Evolutionary conservation across 2,113 vertebrate species (phyloP), one percentile per base, ranked within the genome.

Genomic region (Charina bottae): DNA sequence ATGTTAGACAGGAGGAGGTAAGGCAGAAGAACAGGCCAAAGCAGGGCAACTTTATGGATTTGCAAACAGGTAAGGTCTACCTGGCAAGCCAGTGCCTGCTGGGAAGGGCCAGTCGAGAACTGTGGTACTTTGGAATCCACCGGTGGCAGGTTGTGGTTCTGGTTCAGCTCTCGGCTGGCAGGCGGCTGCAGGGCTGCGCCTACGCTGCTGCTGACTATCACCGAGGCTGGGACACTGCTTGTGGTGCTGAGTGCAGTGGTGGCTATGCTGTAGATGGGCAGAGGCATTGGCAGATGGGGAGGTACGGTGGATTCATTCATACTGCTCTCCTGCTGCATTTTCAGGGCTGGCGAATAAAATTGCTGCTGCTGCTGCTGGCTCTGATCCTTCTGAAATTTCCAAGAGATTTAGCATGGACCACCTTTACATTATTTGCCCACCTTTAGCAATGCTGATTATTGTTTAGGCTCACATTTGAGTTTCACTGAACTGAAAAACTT

Each of bases 161-260:
- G 96, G 96, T 96, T 96, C 97, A 96, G 97, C 33, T 92, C 92
- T 17, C 91, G 88, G 88, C 15, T 49, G 90, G 93, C 13, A 96
- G 96, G 96, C 90, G 95, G 96, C 90, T 93, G 95, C 90, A 96
- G 97, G 96, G 97, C 94, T 87, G 96, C 94, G 96, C 97, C 97
- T 96, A 97, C 92, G 95, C 94, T 97, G 97, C 98, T 98, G 98
- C 98, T 98, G 98, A 99, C 98, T 98, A 99, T 99, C 97, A 98
- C 98, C 94, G 98, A 98, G 92, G 98, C 98, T 49, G 98, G 98
- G 93, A 98, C 97, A 95, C 98, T 98, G 97, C 98, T 97, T 94
- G 97, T 97, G 91, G 93, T 92, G 90, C 85, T 94, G 95, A 91
- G 94, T 21, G 93, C 90, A 13, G 95, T 93, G 83, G 89, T 89